Evolutionary conservation across 1,140 invertebrate genomes (phyloP).

Genomic region (Homarus americanus): DNA sequence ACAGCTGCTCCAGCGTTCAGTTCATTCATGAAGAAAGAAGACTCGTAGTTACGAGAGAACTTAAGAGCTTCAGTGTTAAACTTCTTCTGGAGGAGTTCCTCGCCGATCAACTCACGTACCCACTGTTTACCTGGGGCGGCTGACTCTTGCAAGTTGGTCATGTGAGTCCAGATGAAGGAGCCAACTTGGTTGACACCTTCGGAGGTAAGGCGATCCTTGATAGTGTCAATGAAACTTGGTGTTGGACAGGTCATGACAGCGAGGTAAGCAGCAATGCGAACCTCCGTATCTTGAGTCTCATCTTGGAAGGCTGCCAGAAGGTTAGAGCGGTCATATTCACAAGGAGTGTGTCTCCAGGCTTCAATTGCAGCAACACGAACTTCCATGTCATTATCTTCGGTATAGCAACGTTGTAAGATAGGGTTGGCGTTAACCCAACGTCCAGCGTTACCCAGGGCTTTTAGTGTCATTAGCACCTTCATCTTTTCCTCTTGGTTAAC

Average conservation of each 20-base stretch:
- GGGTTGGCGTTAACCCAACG: constrained; percentile 82
- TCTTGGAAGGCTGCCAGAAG: constrained; percentile 84
- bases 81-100: constrained; percentile 83
- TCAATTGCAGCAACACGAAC: constrained; percentile 89
- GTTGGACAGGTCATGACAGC: constrained; percentile 87
- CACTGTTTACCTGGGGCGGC: constrained; percentile 85
- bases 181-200: constrained; percentile 86
- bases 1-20: constrained; percentile 85
- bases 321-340: constrained; percentile 80
- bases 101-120: constrained; percentile 84
- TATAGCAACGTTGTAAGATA: constrained; percentile 84
- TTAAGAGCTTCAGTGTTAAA: constrained; percentile 89
- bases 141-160: constrained; percentile 87
- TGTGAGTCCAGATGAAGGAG: constrained; percentile 89
- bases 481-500: constrained; percentile 84
- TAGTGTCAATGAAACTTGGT: constrained; percentile 82
- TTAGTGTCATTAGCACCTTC: constrained; percentile 86
- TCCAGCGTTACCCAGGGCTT: constrained; percentile 89
- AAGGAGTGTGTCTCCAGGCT: constrained; percentile 85
- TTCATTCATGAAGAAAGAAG: constrained; percentile 85
- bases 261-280: constrained; percentile 93
- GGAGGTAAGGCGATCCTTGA: constrained; percentile 85
- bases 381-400: constrained; percentile 83
- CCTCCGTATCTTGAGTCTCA: constrained; percentile 88
- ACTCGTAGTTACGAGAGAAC: constrained; percentile 88